Percentiles rank a stretch among this genome's conserved stretches.
Conservation (phyloP, 2,888 invertebrate species). For the Sinopyrophorus schimmeli region DNA sequence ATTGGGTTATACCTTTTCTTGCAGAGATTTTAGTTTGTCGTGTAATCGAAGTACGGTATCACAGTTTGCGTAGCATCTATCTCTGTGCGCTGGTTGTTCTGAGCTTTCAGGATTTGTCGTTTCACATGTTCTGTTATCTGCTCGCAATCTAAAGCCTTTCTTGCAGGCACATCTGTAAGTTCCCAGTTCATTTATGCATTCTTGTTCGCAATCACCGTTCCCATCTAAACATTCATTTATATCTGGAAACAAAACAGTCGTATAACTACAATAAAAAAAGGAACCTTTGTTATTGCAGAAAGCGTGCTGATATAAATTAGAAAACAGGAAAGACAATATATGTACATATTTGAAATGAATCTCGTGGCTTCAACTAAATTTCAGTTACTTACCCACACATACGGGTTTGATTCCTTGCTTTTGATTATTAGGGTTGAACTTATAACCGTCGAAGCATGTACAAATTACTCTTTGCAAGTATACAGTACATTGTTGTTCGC, state of each 20-base stretch:
- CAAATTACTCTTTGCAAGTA: conserved; percentile 66
- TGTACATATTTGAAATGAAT: conserved; percentile 1
- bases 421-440: conserved; percentile 63
- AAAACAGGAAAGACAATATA: too few relatives aligned
- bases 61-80: conserved; percentile 66
- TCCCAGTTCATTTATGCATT: conserved; percentile 65
- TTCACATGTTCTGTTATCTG: conserved; percentile 64
- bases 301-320: too few relatives aligned
- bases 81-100: conserved; percentile 52
- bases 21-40: conserved; percentile 60
- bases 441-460: conserved; percentile 66
- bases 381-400: conserved; percentile 59
- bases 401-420: conserved; percentile 62
- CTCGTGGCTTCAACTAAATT: background rate
- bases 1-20: conserved; percentile 56
- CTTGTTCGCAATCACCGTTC: conserved; percentile 66
- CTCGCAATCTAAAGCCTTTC: conserved; percentile 58
- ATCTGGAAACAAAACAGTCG: conserved; percentile 54
- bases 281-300: too few relatives aligned
- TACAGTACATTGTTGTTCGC: conserved; percentile 69
- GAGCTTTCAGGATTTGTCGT: conserved; percentile 35
- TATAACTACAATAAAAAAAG: too few relatives aligned
- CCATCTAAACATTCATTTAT: conserved; percentile 60
- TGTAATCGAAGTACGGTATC: conserved; percentile 64
- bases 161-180: conserved; percentile 64